phyloP scores from a whole-genome alignment of 2,888 invertebrate species.

The Lycophotia porphyrea region DNA sequence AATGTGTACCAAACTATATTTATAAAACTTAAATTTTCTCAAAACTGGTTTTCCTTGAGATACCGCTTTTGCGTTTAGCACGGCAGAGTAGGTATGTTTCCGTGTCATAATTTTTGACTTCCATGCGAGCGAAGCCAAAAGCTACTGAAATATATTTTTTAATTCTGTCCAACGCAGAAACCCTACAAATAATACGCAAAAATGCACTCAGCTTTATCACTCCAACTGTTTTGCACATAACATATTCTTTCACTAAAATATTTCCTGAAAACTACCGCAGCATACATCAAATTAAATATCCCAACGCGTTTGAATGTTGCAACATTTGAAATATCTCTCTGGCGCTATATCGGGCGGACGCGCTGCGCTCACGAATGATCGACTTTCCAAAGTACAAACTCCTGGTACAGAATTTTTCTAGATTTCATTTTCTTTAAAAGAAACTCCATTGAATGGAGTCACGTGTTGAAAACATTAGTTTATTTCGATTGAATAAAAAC shows the following conservation, averaged over 20 bases:
- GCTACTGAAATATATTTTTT: background rate
- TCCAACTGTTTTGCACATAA: constrained; percentile 16
- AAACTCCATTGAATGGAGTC: constrained; percentile 58
- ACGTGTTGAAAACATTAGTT: constrained; percentile 64
- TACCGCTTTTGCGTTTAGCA: too few relatives aligned
- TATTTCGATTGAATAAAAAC: constrained; percentile 64
- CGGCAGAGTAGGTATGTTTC: too few relatives aligned
- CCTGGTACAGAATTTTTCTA: constrained; percentile 39
- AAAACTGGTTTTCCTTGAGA: too few relatives aligned
- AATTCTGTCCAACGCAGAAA: background rate
- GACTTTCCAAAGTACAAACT: constrained; percentile 53
- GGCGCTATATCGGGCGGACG: constrained; percentile 43
- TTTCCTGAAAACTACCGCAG: constrained; percentile 43
- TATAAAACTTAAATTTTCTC: too few relatives aligned
- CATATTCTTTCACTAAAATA: constrained; percentile 17
- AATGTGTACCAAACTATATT: too few relatives aligned
- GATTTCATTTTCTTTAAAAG: constrained; percentile 62
- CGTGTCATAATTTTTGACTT: background rate
- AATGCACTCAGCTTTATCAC: constrained; percentile 25
- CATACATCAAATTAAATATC: constrained; percentile 58
- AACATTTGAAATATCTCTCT: constrained; percentile 48
- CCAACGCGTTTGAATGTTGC: constrained; percentile 43
- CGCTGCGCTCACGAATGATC: constrained; percentile 56
- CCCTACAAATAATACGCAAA: background rate
- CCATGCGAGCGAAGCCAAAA: background rate